Conservation (phyloP, 2,888 invertebrate genomes). For the Hypsopygia costalis region DNA sequence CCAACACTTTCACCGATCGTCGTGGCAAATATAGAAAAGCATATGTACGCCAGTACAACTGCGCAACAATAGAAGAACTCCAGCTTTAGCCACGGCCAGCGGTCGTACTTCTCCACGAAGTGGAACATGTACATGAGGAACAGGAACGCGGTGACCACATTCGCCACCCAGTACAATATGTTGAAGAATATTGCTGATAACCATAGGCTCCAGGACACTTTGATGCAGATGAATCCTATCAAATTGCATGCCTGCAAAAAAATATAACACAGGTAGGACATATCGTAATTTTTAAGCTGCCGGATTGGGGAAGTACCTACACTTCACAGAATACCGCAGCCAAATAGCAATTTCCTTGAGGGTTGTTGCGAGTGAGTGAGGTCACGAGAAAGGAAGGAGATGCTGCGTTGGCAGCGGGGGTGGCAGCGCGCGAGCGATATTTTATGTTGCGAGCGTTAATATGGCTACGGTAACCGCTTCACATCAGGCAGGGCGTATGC, state of each 20-base stretch:
- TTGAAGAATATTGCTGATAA: slow-evolving; percentile 88
- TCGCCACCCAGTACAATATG: slow-evolving; percentile 88
- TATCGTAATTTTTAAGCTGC: no score
- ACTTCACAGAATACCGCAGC: no score
- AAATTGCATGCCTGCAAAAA: slow-evolving; percentile 82
- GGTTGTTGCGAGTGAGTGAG: no score
- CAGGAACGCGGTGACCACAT: slow-evolving; percentile 87
- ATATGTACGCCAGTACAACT: slow-evolving; percentile 86
- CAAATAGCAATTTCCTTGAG: no score
- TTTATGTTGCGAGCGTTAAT: no score
- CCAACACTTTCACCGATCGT: slow-evolving; percentile 80
- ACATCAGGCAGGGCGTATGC: no score
- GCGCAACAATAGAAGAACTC: slow-evolving; percentile 87
- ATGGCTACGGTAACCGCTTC: no score
- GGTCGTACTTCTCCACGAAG: slow-evolving; percentile 89
- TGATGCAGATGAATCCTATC: slow-evolving; percentile 90
- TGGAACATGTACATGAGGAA: slow-evolving; percentile 90
- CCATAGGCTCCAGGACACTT: slow-evolving; percentile 77
- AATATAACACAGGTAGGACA: no score
- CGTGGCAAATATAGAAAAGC: slow-evolving; percentile 87
- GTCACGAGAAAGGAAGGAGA: no score
- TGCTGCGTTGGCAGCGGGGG: no score
- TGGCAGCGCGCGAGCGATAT: no score
- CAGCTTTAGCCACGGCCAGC: slow-evolving; percentile 91
- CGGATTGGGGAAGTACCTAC: no score